Base-by-base conservation (phyloP, 2,113 vertebrate genomes). In the Pimephales promelas region DNA sequence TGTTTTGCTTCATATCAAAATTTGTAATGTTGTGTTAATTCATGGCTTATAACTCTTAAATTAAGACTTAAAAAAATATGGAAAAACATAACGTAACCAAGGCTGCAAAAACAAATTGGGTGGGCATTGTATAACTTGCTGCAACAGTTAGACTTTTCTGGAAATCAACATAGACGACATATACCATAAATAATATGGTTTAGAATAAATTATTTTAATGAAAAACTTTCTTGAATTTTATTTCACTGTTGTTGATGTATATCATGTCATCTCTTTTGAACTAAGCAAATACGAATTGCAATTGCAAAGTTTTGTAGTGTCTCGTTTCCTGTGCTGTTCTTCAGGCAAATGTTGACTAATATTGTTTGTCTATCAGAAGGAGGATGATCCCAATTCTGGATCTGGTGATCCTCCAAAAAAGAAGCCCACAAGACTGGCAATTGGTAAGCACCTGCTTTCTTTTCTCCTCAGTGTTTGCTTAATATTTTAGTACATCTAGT, bases 391-490 rank as follows among this genome's bases (percentile, higher is more conserved):
- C 54, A 95, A 90, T 76, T 92, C 96, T 86, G 96, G 95, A 86
- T 95, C 95, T 81, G 98, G 97, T 72, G 97, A 99, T 86, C 98
- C 98, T 0, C 98, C 98, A 0, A 95, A 98, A 86, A 99, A 99
- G 94, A 99, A 99, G 92, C 97, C 97, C 70, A 99, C 98, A 62
- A 96, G 98, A 56, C 71, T 99, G 91, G 98, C 98, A 49, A 99
- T 99, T 80, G 98, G 98, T 98, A 91, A 95, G 93, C 49, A 8
- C 9, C 22, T 31, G 10, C 20, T 20, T 57, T 52, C 11, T 54
- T 28, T 49, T 3, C n/a, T 1, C 28, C 26, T 85, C 66, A 72
- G 43, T 66, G 3, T 52, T 45, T 26, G 36, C 14, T 8, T 34
- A 2, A 43, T 18, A 28, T 74, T 74, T 74, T 28, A 31, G 13